Percentiles rank a stretch among this genome's conserved stretches.
Conservation (phyloP, 2,113 vertebrate genomes). For the Petrocephalus zakoni region DNA sequence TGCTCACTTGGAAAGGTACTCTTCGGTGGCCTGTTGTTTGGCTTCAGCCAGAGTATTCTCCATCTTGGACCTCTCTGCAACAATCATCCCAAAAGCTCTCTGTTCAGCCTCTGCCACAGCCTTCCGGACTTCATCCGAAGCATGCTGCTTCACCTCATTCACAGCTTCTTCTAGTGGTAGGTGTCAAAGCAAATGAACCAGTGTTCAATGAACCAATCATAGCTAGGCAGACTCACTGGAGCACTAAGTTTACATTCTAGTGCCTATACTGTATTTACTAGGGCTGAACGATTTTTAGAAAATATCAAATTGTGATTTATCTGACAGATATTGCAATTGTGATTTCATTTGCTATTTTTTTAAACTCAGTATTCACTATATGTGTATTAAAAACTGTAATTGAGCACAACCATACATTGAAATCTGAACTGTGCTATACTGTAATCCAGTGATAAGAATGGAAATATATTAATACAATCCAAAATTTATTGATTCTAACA, state of each 20-base stretch:
- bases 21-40: conserved; percentile 88
- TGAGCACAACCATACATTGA: too few species aligned
- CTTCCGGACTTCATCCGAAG: conserved; percentile 97
- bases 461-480: too few species aligned
- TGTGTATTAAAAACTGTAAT: too few species aligned
- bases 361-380: too few species aligned
- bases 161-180: conserved; percentile 85
- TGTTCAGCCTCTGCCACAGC: conserved; percentile 93
- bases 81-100: conserved; percentile 97
- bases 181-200: background rate
- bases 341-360: too few species aligned
- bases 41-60: conserved; percentile 90
- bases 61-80: conserved; percentile 90
- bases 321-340: too few species aligned
- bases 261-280: background rate
- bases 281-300: too few species aligned
- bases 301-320: too few species aligned
- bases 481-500: too few species aligned
- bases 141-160: conserved; percentile 97
- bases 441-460: too few species aligned
- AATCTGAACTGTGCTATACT: too few species aligned
- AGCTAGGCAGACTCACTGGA: background rate
- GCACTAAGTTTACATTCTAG: too few species aligned
- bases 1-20: conserved; percentile 37
- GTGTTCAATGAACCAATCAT: background rate